Evolutionary conservation across 2,888 invertebrate species (phyloP), one percentile per base, ranked within the genome.

Genomic region (Dyspetes luteomarginatus): DNA sequence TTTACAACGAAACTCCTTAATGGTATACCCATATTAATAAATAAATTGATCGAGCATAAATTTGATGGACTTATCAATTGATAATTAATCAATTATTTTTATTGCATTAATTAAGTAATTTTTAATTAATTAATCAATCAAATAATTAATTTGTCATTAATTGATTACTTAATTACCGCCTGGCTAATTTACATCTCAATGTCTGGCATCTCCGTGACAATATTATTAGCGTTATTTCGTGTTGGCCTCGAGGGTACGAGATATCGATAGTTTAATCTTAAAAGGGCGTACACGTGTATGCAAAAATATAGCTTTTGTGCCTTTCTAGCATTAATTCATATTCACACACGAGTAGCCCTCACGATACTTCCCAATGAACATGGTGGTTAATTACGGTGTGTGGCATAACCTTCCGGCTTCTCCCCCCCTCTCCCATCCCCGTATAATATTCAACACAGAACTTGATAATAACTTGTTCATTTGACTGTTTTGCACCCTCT

Each of bases 401-500:
- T 60, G 58, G 24, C 22, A 65, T 48, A 75, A 65, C 56, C 30
- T 24, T 24, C 28, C 60, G 50, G 26, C 36, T 19, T 41, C 28
- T 26, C 71, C 4, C 17, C 45, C 48, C 5, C n/a, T 41, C 45
- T 22, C 56, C 17, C 7, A 24, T 26, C 58, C 45, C 30, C 36
- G 48, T 19, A 15, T 22, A 24, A 43, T 24, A 24, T 56, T 30
- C 24, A 50, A 41, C 55, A 68, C 9, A 60, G 71, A 60, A 75
- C 60, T 56, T 28, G 30, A 7, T 56, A 28, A 58, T 75, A 75
- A 75, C 67, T 75, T 67, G 58, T 67, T 60, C 58, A 67, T 67
- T 75, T 75, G 28, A 56, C 56, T 68, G 60, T 50, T 67, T 75
- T 58, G 67, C 75, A 75, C 75, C 75, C 67, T 55, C 36, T 65